Evolutionary conservation across 2,797 vertebrate species (phyloP), one percentile per base, ranked within the genome.

Genomic region (Pangasius macronema): DNA sequence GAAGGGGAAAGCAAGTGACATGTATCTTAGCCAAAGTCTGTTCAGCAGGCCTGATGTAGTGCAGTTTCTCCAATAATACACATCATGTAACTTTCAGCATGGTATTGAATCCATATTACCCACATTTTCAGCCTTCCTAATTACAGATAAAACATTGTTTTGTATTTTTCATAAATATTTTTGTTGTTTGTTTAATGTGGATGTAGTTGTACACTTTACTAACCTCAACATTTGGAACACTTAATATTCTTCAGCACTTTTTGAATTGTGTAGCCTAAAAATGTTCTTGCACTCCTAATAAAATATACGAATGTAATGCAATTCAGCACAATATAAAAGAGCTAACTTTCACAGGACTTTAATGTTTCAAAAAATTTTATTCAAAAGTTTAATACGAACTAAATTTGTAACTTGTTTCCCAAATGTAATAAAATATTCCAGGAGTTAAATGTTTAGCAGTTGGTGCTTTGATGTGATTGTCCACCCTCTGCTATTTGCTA

Each of bases 11-110:
- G 68, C 39, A 65, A 57, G 57, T 30, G 39, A 84, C 84, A 42
- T 67, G 30, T 36, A 46, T 84, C 39, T 36, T 85, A 51, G 27
- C 36, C 75, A 63, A 53, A 82, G n/a, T 80, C 57, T 73, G 27
- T 86, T 86, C 75, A 87, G 55, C 80, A 80, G 73, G 73, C 36
- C 82, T 70, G 75, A 72, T 77, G 39, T 84, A 61, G 65, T 79
- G 22, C 59, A 39, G 51, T 59, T 68, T 70, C 61, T 87, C 42
- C 83, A 72, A 49, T 55, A 79, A 36, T 30, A 57, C 46, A 73
- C 36, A 57, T 79, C 22, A 20, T 30, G 0, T 20, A 88, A 63
- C 76, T 24, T 53, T 51, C 70, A 57, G 42, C 57, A 83, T 75
- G 36, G 9, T 8, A 49, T 82, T 72, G 65, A 76, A 77, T 68